Conservation (phyloP, 1,140 invertebrate genomes). For the Theocolax elegans region DNA sequence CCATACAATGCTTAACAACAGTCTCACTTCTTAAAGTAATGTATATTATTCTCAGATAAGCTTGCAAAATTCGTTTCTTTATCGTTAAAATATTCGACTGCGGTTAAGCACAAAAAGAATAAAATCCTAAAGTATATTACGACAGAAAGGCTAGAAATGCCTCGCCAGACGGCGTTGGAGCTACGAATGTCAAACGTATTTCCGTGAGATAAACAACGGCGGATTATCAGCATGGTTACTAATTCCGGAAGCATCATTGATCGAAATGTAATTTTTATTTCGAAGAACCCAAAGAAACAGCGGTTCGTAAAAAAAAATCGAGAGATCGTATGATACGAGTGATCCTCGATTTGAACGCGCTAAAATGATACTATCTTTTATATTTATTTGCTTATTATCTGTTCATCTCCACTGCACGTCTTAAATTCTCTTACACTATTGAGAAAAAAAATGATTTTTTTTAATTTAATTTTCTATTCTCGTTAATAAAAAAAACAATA, state of each 20-base stretch:
- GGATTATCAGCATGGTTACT: background rate
- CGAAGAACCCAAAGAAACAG: constrained; percentile 29
- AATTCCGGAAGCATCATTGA: background rate
- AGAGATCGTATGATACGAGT: constrained; percentile 38
- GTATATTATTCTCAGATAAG: too few relatives aligned
- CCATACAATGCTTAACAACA: background rate
- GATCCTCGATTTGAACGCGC: constrained; percentile 37
- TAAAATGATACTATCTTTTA: background rate
- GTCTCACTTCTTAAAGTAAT: background rate
- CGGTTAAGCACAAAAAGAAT: background rate
- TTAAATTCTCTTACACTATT: background rate
- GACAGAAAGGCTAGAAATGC: constrained; percentile 18
- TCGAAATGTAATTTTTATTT: constrained; percentile 3
- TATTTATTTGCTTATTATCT: constrained; percentile 9
- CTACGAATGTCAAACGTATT: constrained; percentile 5
- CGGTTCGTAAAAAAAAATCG: constrained; percentile 46
- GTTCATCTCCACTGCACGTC: background rate
- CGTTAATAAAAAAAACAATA: too few relatives aligned
- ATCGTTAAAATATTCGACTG: background rate
- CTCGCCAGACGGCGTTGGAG: constrained; percentile 7
- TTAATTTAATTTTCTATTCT: background rate
- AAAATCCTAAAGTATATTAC: background rate
- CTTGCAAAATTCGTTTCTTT: background rate
- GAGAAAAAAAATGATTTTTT: too few relatives aligned
- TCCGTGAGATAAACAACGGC: background rate